phyloP scores from a whole-genome alignment of 2,797 vertebrate genomes.

The Neomorphus geoffroyi region DNA sequence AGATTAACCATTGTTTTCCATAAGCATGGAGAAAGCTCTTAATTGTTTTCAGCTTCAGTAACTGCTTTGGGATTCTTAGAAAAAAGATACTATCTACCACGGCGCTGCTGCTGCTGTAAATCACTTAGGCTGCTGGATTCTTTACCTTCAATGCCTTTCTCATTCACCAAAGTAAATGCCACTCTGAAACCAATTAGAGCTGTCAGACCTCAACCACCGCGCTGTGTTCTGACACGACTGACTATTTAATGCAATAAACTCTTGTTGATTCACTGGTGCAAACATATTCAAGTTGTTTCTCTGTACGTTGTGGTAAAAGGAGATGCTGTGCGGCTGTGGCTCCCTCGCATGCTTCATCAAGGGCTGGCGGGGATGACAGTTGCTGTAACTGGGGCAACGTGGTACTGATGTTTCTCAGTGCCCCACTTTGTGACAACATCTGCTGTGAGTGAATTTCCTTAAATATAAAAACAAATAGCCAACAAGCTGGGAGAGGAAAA shows the following conservation, averaged over 20 bases:
- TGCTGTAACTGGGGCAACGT: neutral
- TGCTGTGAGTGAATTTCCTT: neutral
- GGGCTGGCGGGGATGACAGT: neutral
- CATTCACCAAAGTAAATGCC: neutral
- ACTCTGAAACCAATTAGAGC: neutral
- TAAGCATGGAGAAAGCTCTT: neutral
- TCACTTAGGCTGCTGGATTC: neutral
- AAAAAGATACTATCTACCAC: neutral
- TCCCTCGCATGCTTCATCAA: neutral
- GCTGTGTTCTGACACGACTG: neutral
- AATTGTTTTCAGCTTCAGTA: neutral
- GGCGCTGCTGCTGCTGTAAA: neutral
- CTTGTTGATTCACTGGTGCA: neutral
- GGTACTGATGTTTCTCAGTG: neutral
- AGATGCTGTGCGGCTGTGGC: neutral
- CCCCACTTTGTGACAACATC: neutral
- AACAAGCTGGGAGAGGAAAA: neutral
- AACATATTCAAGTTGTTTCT: neutral
- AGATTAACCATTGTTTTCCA: neutral
- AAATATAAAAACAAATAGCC: neutral
- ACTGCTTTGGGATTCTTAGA: neutral
- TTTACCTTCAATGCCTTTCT: neutral
- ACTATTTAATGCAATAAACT: neutral
- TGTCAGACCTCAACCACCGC: neutral
- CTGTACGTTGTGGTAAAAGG: accelerated